Evolutionary conservation across 1,140 invertebrate genomes (phyloP).

Genomic region (Aporrectodea caliginosa): DNA sequence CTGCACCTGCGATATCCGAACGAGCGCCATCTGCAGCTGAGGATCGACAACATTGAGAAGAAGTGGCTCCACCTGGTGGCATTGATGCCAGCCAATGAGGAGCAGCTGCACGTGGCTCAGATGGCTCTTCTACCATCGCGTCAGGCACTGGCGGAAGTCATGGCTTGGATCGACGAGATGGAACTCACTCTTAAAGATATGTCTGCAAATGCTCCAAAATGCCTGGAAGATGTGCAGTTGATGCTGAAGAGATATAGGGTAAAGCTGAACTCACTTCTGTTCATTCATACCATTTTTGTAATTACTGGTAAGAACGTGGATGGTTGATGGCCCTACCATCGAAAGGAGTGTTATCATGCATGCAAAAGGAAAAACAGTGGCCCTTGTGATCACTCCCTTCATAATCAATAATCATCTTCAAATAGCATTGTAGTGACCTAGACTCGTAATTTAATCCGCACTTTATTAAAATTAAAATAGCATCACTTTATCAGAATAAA

Average conservation of each 20-base stretch:
- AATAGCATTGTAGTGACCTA: no score
- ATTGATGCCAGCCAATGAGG: not conserved
- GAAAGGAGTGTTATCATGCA: no score
- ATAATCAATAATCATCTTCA: no score
- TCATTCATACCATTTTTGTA: no score
- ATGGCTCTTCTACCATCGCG: not conserved
- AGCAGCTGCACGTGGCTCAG: not conserved
- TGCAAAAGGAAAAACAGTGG: no score
- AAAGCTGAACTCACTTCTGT: no score
- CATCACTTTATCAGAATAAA: no score
- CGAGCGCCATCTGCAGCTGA: not conserved
- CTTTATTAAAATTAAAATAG: no score
- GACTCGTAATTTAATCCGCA: no score
- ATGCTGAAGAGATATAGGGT: not conserved
- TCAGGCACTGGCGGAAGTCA: not conserved
- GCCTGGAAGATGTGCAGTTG: not conserved
- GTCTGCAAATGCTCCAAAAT: not conserved
- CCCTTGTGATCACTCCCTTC: no score
- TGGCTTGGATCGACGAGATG: not conserved
- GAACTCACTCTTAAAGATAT: not conserved
- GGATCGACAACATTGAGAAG: not conserved
- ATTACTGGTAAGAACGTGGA: no score
- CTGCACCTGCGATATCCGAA: not conserved
- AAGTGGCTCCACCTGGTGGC: not conserved
- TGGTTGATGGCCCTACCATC: no score